Conservation (phyloP, 2,888 invertebrate species). For the Lochmaea crataegi region DNA sequence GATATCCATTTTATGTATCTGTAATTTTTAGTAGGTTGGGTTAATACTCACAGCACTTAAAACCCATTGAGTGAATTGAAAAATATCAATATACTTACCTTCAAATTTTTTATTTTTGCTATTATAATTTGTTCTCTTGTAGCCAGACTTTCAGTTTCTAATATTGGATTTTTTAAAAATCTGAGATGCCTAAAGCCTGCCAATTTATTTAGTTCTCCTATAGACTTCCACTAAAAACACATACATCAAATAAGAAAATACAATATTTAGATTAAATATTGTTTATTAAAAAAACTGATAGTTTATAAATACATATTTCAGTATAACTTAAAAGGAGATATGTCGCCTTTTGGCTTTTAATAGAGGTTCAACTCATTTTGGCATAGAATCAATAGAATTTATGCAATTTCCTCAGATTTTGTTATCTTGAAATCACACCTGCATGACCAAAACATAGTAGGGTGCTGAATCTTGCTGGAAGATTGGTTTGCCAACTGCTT, state of each 20-base stretch:
- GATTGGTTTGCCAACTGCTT: too few species aligned
- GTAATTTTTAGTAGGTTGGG: conserved; percentile 9
- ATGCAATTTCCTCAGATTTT: too few species aligned
- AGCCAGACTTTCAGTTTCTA: conserved; percentile 72
- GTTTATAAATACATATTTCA: too few species aligned
- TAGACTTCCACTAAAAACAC: conserved; percentile 78
- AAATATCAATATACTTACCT: conserved; percentile 62
- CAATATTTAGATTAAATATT: background rate
- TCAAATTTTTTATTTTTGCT: conserved; percentile 81
- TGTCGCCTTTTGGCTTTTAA: too few species aligned
- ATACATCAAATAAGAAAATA: conserved; percentile 5
- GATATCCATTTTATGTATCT: conserved; percentile 8
- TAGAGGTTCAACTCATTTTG: too few species aligned
- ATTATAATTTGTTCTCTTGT: conserved; percentile 84
- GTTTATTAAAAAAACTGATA: too few species aligned
- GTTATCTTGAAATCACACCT: too few species aligned
- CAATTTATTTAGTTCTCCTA: conserved; percentile 87
- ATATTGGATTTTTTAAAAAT: conserved; percentile 77
- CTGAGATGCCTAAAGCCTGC: conserved; percentile 74
- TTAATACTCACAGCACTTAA: background rate
- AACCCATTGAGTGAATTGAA: background rate
- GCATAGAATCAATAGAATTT: too few species aligned
- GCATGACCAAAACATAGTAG: too few species aligned
- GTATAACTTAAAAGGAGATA: too few species aligned
- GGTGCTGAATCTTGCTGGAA: too few species aligned